These are phyloP conservation scores for Tachyglossus aculeatus DNA, from an alignment of 2,797 vertebrate genomes.

Conservation along the genomic window DNA sequence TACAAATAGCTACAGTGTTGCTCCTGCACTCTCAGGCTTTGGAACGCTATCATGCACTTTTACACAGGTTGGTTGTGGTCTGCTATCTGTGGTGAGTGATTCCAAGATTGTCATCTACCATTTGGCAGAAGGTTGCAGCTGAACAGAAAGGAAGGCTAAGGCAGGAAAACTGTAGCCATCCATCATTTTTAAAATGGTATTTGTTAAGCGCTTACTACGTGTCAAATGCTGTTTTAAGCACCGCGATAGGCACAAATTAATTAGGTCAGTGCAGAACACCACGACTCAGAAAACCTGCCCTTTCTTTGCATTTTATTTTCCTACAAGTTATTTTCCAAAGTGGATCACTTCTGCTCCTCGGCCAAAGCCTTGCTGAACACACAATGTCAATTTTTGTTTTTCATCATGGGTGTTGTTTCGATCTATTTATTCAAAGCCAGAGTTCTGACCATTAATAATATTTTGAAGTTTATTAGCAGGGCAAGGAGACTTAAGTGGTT, in stretches of 20 bases:
- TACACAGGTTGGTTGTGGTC: conserved; percentile 58
- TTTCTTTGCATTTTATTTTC: too few relatives aligned
- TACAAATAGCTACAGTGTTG: conserved; percentile 37
- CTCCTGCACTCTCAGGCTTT: conserved; percentile 30
- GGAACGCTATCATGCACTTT: conserved; percentile 39
- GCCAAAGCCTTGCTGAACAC: neutral
- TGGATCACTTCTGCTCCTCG: too few relatives aligned
- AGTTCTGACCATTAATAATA: conserved; percentile 22
- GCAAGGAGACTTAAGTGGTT: neutral
- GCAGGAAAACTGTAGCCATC: conserved; percentile 55
- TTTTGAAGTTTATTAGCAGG: conserved; percentile 18
- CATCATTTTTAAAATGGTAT: too few relatives aligned
- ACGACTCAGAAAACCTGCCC: too few relatives aligned
- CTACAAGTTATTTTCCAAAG: too few relatives aligned
- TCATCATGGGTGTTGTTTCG: conserved; percentile 3
- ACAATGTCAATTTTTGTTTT: conserved; percentile 12
- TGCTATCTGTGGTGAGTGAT: conserved; percentile 68
- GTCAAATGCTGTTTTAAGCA: too few relatives aligned
- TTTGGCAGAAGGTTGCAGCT: conserved; percentile 63
- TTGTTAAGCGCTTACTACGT: too few relatives aligned
- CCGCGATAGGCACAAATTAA: too few relatives aligned
- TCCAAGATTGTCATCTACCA: conserved; percentile 66
- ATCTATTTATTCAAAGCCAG: neutral
- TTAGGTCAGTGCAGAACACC: too few relatives aligned
- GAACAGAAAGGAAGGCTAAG: conserved; percentile 61